Evolutionary conservation across 1,140 invertebrate genomes (phyloP).

Genomic region (Rhizoglyphus robini): DNA sequence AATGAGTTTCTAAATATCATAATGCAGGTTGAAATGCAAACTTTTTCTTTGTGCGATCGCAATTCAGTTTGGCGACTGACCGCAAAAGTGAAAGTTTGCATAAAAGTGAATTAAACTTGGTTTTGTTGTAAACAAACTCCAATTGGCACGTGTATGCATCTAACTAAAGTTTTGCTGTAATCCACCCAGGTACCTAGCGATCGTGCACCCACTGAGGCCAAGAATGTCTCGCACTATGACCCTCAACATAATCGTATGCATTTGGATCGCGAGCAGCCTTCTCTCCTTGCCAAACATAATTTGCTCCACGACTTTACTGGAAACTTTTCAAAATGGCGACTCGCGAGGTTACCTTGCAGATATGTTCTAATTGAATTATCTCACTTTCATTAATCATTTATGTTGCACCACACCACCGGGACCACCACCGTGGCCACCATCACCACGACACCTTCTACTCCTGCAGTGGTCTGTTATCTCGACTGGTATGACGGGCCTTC

Average conservation of each 20-base stretch:
- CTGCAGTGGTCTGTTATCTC: conserved; percentile 17
- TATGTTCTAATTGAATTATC: background rate
- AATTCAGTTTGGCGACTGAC: too few relatives aligned
- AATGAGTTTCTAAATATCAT: too few relatives aligned
- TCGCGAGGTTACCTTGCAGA: conserved; percentile 32
- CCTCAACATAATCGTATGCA: conserved; percentile 54
- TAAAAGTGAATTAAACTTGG: too few relatives aligned
- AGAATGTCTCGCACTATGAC: conserved; percentile 60
- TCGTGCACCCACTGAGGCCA: conserved; percentile 69
- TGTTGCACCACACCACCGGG: background rate
- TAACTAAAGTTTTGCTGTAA: too few relatives aligned
- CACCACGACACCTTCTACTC: background rate
- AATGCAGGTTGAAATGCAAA: too few relatives aligned
- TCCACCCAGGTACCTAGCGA: conserved; percentile 63
- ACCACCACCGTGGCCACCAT: background rate
- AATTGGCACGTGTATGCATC: too few relatives aligned
- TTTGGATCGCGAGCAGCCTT: conserved; percentile 56
- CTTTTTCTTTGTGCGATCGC: too few relatives aligned
- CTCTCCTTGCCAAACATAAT: conserved; percentile 70
- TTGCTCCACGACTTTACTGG: conserved; percentile 54
- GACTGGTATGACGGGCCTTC: conserved; percentile 19
- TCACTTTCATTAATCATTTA: background rate
- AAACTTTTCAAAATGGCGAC: conserved; percentile 45
- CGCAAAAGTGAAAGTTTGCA: too few relatives aligned
- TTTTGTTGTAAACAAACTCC: too few relatives aligned